Evolutionary conservation across 2,888 invertebrate genomes (phyloP).

Genomic region (Ormia ochracea): DNA sequence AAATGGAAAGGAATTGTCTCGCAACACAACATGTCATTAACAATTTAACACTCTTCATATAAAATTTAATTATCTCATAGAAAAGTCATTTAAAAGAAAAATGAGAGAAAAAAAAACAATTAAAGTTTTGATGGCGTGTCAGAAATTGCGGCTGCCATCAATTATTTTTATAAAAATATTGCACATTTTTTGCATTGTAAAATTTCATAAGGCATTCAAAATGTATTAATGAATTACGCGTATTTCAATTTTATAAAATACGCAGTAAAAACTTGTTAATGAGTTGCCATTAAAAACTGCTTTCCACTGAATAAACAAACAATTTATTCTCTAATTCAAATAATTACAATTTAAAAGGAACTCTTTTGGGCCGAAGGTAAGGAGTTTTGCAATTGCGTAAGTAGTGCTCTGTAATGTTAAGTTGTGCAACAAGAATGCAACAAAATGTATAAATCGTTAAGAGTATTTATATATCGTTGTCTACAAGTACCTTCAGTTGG

Average conservation of each 20-base stretch:
- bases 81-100: constrained; percentile 5
- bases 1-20: constrained; percentile 19
- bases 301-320: too few relatives aligned
- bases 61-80: constrained; percentile 34
- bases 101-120: background rate
- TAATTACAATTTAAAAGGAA: too few relatives aligned
- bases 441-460: too few relatives aligned
- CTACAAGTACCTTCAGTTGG: constrained; percentile 90
- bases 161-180: background rate
- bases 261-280: background rate
- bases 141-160: constrained; percentile 27
- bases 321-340: too few relatives aligned
- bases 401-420: too few relatives aligned
- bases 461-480: constrained; percentile 57
- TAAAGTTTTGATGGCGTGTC: constrained; percentile 25
- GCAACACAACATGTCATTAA: constrained; percentile 46
- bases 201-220: background rate
- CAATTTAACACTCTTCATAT: constrained; percentile 51
- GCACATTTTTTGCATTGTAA: background rate
- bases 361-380: too few relatives aligned
- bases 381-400: too few relatives aligned
- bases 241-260: background rate
- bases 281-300: too few relatives aligned
- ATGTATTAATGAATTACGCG: too few relatives aligned
- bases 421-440: too few relatives aligned